Evolutionary conservation across 2,113 vertebrate species (phyloP), one percentile per base, ranked within the genome.

Genomic region (Podiceps cristatus): DNA sequence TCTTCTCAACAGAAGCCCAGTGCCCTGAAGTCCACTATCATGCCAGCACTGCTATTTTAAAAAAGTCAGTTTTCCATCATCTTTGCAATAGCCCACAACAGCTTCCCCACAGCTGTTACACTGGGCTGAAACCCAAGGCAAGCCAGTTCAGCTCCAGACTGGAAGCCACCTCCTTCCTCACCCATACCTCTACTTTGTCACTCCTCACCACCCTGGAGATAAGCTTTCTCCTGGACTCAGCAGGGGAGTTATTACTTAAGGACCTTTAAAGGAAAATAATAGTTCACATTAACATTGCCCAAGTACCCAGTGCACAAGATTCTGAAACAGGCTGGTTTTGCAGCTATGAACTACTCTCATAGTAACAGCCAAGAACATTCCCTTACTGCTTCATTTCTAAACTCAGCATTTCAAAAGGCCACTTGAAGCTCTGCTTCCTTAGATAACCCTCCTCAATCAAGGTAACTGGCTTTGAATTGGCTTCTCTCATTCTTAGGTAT

Each of bases 141-240:
- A 0, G 0, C 3, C 23, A 1, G 5, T 16, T 58, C n/a, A 77
- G 37, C 22, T 31, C 13, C 44, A 72, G 33, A 13, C 15, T 63
- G 23, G 10, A 44, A 88, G 19, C 8, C 9, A 29, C 18, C 25
- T 44, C 29, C 60, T 74, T 80, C 18, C n/a, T 20, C 23, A 55
- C 1, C 3, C 14, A 10, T 17, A 14, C 18, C 23, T 45, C 52
- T 10, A 20, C 12, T 37, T 45, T 12, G 3, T 33, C 25, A 23
- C 49, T 69, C 55, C 24, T 66, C 13, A 25, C 25, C 22, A n/a
- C 76, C 50, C 45, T 45, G 23, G 29, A 37, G 37, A 37, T 9
- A 37, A 37, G 37, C 37, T 37, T 37, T 37, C 37, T 37, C 37
- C 37, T 37, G 37, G 37, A 37, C 37, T 37, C 37, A 37, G 37